phyloP scores from a whole-genome alignment of 2,888 invertebrate genomes.

The Fragum sueziense region DNA sequence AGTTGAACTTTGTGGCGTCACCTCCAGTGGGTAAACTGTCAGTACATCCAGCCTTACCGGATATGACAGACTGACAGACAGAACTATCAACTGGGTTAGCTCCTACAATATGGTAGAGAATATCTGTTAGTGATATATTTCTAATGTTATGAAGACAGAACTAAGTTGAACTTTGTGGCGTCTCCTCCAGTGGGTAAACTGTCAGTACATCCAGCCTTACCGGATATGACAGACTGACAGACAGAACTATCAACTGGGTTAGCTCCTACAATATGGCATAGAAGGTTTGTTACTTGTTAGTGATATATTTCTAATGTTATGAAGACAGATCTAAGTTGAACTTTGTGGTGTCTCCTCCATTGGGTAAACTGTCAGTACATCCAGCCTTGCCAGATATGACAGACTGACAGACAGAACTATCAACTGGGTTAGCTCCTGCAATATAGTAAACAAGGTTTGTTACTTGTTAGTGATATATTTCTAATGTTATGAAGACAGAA shows the following conservation, averaged over 20 bases:
- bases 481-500: too few species aligned
- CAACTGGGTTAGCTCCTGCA: constrained; percentile 56
- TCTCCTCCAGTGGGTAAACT: constrained; percentile 44
- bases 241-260: constrained; percentile 50
- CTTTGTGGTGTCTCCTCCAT: constrained; percentile 40
- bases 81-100: constrained; percentile 50
- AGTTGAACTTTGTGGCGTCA: constrained; percentile 61
- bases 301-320: too few species aligned
- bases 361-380: constrained; percentile 57
- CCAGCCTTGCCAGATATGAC: constrained; percentile 36
- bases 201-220: constrained; percentile 56
- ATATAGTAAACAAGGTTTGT: too few species aligned
- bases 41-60: constrained; percentile 54
- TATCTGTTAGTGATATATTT: too few species aligned
- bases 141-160: not conserved
- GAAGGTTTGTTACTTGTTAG: too few species aligned
- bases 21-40: constrained; percentile 42
- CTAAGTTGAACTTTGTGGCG: constrained; percentile 62
- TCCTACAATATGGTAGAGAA: too few species aligned
- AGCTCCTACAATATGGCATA: too few species aligned
- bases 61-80: constrained; percentile 52
- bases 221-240: constrained; percentile 50
- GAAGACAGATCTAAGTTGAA: constrained; percentile 58
- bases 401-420: constrained; percentile 52
- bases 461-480: too few species aligned